phyloP scores from a whole-genome alignment of 2,113 vertebrate species.

The Noturus placidus region DNA sequence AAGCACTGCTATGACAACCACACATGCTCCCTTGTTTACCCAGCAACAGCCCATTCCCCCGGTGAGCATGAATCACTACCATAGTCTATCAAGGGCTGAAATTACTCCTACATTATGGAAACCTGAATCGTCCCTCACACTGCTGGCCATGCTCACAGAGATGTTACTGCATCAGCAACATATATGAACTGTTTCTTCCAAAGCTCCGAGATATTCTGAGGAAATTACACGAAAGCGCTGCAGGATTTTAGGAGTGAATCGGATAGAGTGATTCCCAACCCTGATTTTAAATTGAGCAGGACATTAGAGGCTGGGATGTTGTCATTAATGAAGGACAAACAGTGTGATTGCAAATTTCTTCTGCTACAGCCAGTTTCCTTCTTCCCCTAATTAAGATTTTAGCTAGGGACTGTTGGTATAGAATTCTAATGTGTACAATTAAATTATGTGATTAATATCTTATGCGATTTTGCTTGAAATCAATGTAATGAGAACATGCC shows the following conservation, averaged over 20 bases:
- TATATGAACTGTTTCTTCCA: not conserved
- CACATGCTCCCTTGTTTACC: slow-evolving; percentile 35
- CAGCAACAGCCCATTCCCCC: slow-evolving; percentile 47
- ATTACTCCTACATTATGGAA: slow-evolving; percentile 19
- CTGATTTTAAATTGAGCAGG: slow-evolving; percentile 31
- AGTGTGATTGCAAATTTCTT: not conserved
- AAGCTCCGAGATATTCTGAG: slow-evolving; percentile 6
- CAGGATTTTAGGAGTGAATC: not conserved
- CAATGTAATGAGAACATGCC: not conserved
- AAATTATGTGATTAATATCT: not conserved
- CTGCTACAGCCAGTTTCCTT: not conserved
- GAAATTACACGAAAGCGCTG: slow-evolving; percentile 12
- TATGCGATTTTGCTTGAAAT: not conserved
- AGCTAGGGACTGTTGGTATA: not conserved
- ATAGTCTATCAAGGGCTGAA: slow-evolving; percentile 29
- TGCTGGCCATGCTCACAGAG: not conserved
- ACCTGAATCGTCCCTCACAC: not conserved
- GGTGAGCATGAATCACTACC: slow-evolving; percentile 5
- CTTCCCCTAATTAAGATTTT: not conserved
- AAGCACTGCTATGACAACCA: slow-evolving; percentile 39
- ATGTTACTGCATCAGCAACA: slow-evolving; percentile 41
- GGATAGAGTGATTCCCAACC: not conserved
- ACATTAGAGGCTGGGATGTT: not conserved
- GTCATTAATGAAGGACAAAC: not conserved
- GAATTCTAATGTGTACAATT: not conserved